Percentiles rank a stretch among this genome's conserved stretches.
phyloP scores from a whole-genome alignment of 2,797 vertebrate species.

The Sebastes dallii region DNA sequence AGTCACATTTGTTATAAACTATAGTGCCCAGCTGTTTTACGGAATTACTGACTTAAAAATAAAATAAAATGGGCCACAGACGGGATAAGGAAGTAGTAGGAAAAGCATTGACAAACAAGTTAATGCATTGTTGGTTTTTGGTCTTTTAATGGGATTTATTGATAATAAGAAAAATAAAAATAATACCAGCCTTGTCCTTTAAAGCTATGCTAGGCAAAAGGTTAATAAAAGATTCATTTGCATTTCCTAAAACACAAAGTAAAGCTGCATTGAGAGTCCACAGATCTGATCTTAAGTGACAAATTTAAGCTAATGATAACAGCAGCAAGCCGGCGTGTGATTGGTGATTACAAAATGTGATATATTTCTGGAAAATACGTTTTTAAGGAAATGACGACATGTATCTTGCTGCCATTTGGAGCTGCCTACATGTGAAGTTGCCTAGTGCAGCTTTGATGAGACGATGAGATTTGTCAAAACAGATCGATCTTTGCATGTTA shows the following conservation, averaged over 20 bases:
- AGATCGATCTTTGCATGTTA: neutral
- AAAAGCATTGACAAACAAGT: neutral
- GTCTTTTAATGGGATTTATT: constrained; percentile 17
- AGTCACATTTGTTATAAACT: neutral
- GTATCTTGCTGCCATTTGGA: neutral
- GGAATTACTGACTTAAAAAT: neutral
- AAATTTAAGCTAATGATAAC: neutral
- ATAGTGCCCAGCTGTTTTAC: neutral
- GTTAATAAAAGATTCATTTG: neutral
- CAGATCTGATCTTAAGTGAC: neutral
- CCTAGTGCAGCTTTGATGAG: constrained; percentile 21
- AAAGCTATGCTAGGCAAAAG: neutral
- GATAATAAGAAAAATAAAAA: neutral
- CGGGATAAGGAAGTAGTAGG: neutral
- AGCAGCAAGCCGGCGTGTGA: neutral
- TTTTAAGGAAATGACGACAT: neutral
- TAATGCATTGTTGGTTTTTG: neutral
- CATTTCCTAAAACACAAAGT: neutral
- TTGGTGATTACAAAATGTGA: neutral
- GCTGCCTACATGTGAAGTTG: neutral
- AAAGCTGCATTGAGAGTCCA: neutral
- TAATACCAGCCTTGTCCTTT: neutral
- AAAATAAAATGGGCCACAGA: neutral
- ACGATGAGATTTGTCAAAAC: neutral
- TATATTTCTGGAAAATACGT: neutral